Conservation (phyloP, 2,797 vertebrate species). For the Myotis vivesi region DNA sequence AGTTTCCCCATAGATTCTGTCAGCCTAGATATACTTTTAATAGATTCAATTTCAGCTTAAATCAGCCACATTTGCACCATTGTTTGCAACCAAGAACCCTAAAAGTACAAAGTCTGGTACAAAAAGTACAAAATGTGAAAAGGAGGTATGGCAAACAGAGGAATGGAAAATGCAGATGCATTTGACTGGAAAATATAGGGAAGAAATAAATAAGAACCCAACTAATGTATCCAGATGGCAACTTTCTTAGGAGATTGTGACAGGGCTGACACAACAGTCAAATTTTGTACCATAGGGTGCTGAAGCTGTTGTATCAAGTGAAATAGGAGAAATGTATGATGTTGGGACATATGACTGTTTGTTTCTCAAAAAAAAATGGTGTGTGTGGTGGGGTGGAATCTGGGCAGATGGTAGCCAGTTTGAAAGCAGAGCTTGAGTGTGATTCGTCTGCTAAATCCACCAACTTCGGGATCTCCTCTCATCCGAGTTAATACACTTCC, state of each 20-base stretch:
- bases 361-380: background rate
- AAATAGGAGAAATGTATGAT: background rate
- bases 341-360: background rate
- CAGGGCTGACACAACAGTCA: constrained; percentile 20
- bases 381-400: background rate
- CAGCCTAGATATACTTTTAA: background rate
- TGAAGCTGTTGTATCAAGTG: background rate
- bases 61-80: background rate
- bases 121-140: background rate
- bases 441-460: background rate
- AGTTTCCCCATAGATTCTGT: background rate
- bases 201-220: constrained; percentile 25
- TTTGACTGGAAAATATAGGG: background rate
- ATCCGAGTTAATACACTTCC: background rate
- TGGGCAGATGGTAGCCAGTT: constrained; percentile 27
- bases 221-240: background rate
- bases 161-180: background rate
- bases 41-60: background rate
- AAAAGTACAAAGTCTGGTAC: background rate
- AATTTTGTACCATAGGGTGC: background rate
- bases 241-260: background rate
- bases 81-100: background rate
- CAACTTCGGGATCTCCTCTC: background rate
- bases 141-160: background rate
- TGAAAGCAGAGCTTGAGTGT: constrained; percentile 13